Base-by-base conservation (phyloP, 2,888 invertebrate species). In the Agapetus fuscipes region DNA sequence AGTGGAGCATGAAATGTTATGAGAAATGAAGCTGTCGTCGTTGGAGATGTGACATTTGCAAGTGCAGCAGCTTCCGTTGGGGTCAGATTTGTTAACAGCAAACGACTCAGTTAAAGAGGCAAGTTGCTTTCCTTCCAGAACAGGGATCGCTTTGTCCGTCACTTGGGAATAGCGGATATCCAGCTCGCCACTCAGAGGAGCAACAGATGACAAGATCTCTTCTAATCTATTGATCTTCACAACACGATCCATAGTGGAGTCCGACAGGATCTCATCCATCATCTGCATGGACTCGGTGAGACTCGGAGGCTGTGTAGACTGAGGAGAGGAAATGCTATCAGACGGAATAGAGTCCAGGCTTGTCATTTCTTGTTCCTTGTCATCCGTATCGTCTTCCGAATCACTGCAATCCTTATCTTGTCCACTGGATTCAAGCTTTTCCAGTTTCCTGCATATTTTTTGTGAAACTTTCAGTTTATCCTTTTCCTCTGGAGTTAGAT, bases 401-500 rank as follows among this genome's bases (percentile, higher is more conserved):
- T 84, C 83, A 40, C 80, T 81, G 51, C 72, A 73, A 50, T 83
- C 82, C 48, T 76, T 78, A 43, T 83, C 85, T 53, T 84, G 83
- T 11, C 79, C 78, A 49, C 82, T 74, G 48, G 78, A 83, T 62
- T 90, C 89, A 47, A 93, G 70, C 62, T 93, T 89, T 56, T 93
- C 91, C 44, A 93, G 64, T 58, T 93, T 93, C 55, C 85, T 86
- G 1, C 91, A 91, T 45, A 93, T 91, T 66, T 93, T 93, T 54
- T 89, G 83, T 35, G 85, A 86, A 25, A 88, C 86, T 60, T 89
- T 90, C 12, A 93, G 65, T 58, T 90, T 90, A 52, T 90, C 90
- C 54, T 90, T 89, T 56, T 93, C 91, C 49, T 90, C 90, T 52
- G 91, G 89, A 12, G 90, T 90, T 35, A 93, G 73, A 54, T 90